A percentile compares a stretch with the other conserved stretches of the same genome.
Evolutionary conservation across 2,113 vertebrate species (phyloP).

Genomic region (Anser brachyrhynchus): DNA sequence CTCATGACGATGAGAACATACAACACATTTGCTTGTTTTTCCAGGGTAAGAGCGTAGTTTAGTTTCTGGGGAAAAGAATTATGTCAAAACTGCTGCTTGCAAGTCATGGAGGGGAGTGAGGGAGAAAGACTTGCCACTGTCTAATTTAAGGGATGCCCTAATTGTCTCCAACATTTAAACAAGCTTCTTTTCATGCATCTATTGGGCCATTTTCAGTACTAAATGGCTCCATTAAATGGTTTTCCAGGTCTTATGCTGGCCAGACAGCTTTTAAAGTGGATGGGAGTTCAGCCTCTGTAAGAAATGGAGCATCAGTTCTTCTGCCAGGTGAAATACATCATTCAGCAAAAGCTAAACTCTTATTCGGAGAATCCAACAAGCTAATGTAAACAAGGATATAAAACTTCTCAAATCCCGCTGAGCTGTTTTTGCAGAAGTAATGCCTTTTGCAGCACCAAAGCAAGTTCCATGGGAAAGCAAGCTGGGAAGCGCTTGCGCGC

Average conservation of each 20-base stretch:
- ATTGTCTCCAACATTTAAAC: neutral
- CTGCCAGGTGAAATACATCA: neutral
- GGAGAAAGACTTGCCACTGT: neutral
- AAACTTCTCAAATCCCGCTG: neutral
- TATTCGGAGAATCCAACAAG: neutral
- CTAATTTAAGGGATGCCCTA: neutral
- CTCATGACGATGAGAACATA: neutral
- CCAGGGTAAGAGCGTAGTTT: neutral
- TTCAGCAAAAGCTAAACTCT: neutral
- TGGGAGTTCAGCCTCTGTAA: neutral
- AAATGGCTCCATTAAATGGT: neutral
- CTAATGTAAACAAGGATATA: neutral
- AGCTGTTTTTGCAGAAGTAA: neutral
- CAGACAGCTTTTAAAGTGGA: neutral
- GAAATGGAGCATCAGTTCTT: neutral
- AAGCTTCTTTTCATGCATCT: neutral
- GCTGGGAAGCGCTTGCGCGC: rapidly evolving
- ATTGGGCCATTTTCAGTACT: neutral
- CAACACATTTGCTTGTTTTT: neutral
- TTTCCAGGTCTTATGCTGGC: neutral
- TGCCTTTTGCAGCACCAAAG: neutral
- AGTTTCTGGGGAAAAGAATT: neutral
- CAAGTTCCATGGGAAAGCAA: neutral
- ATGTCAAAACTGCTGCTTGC: neutral
- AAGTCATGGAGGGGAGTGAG: neutral